Base-by-base conservation (phyloP, 2,888 invertebrate genomes). In the Noctua janthina region DNA sequence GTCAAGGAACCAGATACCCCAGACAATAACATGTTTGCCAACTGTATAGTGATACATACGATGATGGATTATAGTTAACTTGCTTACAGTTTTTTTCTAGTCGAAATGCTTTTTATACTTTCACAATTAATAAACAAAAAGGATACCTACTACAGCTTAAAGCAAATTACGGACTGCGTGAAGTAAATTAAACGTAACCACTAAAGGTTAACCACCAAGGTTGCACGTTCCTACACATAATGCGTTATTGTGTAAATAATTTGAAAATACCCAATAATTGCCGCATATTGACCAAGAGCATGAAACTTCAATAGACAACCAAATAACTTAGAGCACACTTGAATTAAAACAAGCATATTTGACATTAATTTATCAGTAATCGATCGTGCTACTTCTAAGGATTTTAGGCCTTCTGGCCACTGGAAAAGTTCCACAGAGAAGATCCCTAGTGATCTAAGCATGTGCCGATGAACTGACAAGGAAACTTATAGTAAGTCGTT, bases 21-120 rank as follows among this genome's bases (percentile, higher is more conserved):
- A 90, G 91, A 91, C 89, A 91, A 89, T 87, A 90, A 89, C 82
- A 76, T 76, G 86, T 88, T 91, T 84, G 78, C 83, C 82, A 91
- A 91, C 87, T 78, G 78, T 82, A 78, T 79, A 79, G 69, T 78
- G 43, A 79, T 78, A 81, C 39, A 64, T 69, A 66, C 70, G 68
- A 78, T 80, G 66, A 84, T 87, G 56, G 51, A 84, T 81, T 72
- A 66, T 64, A 39, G n/a, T 13, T 17, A 43, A 29, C 23, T 51
- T 35, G 54, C 69, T 84, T 84, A 75, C 72, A 77, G 43, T 79
- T 78, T 69, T 84, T 69, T 43, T 43, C 8, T 7, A 46, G 49
- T 49, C 49, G 13, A 17, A 17, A 17, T 54, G n/a, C 11, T 59
- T 66, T 64, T 66, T 10, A 20, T 20, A 39, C 35, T 10, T 20